phyloP scores from a whole-genome alignment of 2,113 vertebrate species.

The Pseudopipra pipra region DNA sequence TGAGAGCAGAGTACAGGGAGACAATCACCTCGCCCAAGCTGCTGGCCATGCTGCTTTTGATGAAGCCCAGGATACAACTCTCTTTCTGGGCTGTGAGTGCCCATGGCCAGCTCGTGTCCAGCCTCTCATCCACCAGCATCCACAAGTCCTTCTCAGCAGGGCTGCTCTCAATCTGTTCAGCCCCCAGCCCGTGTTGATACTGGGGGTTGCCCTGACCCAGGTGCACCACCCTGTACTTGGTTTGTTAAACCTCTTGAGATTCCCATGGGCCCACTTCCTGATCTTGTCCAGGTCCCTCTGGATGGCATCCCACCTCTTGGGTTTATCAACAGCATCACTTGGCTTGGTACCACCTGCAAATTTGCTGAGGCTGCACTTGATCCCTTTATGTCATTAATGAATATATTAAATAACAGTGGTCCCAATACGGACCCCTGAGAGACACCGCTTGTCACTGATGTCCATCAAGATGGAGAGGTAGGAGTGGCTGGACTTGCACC shows the following conservation, averaged over 20 bases:
- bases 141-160: background rate
- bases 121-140: background rate
- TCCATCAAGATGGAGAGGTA: background rate
- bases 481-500: background rate
- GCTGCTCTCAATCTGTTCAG: background rate
- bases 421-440: background rate
- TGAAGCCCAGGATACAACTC: background rate
- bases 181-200: background rate
- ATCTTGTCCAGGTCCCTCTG: background rate
- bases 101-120: background rate
- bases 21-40: background rate
- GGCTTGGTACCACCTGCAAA: background rate
- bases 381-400: background rate
- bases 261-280: fast-evolving
- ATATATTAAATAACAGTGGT: background rate
- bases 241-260: background rate
- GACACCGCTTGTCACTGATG: background rate
- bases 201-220: background rate
- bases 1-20: background rate
- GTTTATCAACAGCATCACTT: background rate
- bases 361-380: background rate
- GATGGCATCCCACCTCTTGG: background rate
- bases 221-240: background rate
- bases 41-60: background rate
- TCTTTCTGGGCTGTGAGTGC: background rate